Evolutionary conservation across 2,888 invertebrate species (phyloP).

Genomic region (Drosophila setosimentum): DNA sequence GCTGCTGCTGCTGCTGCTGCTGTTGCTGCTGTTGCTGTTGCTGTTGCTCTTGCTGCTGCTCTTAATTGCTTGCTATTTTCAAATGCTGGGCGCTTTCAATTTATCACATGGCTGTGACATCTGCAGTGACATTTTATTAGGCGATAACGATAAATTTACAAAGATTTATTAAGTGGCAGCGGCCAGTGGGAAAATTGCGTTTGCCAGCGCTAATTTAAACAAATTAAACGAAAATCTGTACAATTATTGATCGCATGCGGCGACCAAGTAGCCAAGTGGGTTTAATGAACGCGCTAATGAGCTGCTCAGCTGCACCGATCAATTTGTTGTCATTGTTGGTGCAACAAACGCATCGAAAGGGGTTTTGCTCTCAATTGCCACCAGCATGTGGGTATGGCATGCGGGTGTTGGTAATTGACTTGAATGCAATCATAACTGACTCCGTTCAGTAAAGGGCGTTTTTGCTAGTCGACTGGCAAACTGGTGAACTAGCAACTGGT

Average conservation of each 20-base stretch:
- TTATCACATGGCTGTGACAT: slow-evolving; percentile 72
- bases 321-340: slow-evolving; percentile 77
- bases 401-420: slow-evolving; percentile 70
- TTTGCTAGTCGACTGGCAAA: slow-evolving; percentile 42
- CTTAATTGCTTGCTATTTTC: slow-evolving; percentile 81
- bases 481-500: slow-evolving; percentile 17
- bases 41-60: slow-evolving; percentile 35
- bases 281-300: slow-evolving; percentile 78
- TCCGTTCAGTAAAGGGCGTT: slow-evolving; percentile 49
- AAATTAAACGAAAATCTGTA: slow-evolving; percentile 75
- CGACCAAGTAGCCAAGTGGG: slow-evolving; percentile 30
- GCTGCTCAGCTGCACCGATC: slow-evolving; percentile 54
- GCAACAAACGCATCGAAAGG: slow-evolving; percentile 57
- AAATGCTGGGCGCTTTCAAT: slow-evolving; percentile 79
- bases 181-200: slow-evolving; percentile 60
- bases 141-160: slow-evolving; percentile 81
- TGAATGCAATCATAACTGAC: slow-evolving; percentile 62
- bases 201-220: slow-evolving; percentile 71
- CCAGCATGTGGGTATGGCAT: slow-evolving; percentile 59
- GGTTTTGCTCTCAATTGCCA: slow-evolving; percentile 23
- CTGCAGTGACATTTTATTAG: slow-evolving; percentile 78
- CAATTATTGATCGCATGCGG: slow-evolving; percentile 71
- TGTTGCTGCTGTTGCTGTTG: slow-evolving; percentile 24
- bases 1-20: slow-evolving; percentile 13
- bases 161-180: slow-evolving; percentile 75